Evolutionary conservation across 2,888 invertebrate species (phyloP), one percentile per base, ranked within the genome.

Genomic region (Hemithea aestivaria): DNA sequence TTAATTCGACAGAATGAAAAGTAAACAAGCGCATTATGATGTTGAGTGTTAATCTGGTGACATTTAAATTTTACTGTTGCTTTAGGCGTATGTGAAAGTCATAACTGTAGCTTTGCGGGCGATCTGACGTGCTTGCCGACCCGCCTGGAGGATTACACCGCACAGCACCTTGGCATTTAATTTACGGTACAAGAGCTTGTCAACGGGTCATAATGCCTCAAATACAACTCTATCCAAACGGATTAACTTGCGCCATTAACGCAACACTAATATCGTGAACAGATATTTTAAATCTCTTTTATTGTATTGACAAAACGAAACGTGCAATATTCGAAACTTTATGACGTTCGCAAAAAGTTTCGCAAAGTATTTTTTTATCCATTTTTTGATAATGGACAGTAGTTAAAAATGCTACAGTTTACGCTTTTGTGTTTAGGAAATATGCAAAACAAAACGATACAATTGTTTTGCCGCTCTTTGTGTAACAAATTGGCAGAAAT

Each of bases 61-160:
- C 71, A 62, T 73, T 79, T 67, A 70, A 74, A 73, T 72, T 74
- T 76, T 73, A 72, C 68, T 77, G 76, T 77, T 71, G 66, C 61
- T 70, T 73, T 66, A 67, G 66, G 59, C 55, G 58, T 60, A 65
- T 64, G 67, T 62, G 32, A 42, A 38, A 65, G 58, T 64, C 66
- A 73, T 73, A 62, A 58, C 48, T 48, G 54, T 48, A 48, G 66
- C 67, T 66, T 64, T 58, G 53, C 58, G 56, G 54, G 61, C 53
- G 62, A 51, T 56, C 55, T 63, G 61, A 76, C 85, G 85, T 84
- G 85, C 65, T 70, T 58, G 41, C 43, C 32, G 56, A 62, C 48
- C 53, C 59, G 60, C 55, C 62, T 53, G 34, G 57, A 45, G 79
- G 85, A 80, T 87, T 84, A 87, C 56, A 31, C 46, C n/a, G 35